These are phyloP conservation scores for Caenorhabditis drosophilae DNA, from an alignment of 2,888 invertebrate genomes.

Conservation along the genomic window DNA sequence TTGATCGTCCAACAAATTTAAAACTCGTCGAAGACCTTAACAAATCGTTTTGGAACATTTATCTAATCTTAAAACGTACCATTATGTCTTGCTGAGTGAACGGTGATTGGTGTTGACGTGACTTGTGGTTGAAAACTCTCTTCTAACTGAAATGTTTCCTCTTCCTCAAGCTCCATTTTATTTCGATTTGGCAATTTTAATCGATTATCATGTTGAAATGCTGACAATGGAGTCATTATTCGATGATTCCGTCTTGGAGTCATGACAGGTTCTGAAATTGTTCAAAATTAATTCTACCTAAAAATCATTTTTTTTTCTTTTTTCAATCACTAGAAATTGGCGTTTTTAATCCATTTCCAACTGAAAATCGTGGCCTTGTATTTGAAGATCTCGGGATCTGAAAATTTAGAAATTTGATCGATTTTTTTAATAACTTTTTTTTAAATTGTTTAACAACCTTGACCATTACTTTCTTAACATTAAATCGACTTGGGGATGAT, in stretches of 20 bases:
- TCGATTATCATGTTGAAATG: slow-evolving; percentile 13
- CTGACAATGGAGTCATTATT: slow-evolving; percentile 5
- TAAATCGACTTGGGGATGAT: neutral
- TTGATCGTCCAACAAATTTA: slow-evolving; percentile 1
- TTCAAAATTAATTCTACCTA: neutral
- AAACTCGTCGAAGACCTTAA: slow-evolving; percentile 14
- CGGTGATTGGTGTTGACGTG: slow-evolving; percentile 22
- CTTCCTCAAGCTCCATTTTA: slow-evolving; percentile 5
- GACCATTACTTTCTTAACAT: neutral
- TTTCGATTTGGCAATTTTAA: neutral
- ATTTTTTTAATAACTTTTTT: no score
- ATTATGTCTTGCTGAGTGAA: neutral
- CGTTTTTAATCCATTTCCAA: no score
- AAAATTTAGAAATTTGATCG: no score
- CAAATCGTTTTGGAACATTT: neutral
- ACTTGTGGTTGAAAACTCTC: slow-evolving; percentile 19
- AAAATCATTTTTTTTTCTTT: no score
- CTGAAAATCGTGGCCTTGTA: no score
- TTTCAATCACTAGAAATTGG: no score
- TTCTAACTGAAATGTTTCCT: slow-evolving; percentile 29
- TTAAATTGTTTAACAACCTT: no score
- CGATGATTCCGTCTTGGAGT: slow-evolving; percentile 6
- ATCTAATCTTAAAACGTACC: no score
- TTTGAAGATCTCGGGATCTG: no score
- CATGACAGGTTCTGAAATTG: neutral